phyloP scores from a whole-genome alignment of 1,140 invertebrate genomes.

The Aethina tumida region DNA sequence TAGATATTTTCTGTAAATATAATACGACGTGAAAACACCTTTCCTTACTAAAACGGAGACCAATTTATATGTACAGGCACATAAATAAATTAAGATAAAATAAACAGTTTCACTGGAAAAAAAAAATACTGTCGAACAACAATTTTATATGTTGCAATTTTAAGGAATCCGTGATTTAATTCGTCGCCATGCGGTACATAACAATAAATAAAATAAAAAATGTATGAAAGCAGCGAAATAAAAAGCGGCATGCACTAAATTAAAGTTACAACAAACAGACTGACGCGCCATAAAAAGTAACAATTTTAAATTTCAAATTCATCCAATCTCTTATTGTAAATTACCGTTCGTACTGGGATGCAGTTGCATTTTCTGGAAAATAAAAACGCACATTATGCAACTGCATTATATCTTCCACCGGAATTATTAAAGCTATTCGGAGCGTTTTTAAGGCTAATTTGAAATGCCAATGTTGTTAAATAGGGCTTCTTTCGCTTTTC shows the following conservation, averaged over 20 bases:
- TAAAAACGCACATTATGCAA: constrained; percentile 17
- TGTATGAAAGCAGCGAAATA: too few relatives aligned
- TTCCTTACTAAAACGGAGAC: too few relatives aligned
- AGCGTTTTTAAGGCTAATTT: constrained; percentile 20
- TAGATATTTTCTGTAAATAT: too few relatives aligned
- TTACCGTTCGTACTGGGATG: constrained; percentile 18
- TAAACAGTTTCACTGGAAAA: too few relatives aligned
- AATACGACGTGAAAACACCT: too few relatives aligned
- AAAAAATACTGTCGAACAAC: too few relatives aligned
- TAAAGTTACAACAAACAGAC: constrained; percentile 10
- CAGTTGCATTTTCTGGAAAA: constrained; percentile 9
- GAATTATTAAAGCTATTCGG: constrained; percentile 18
- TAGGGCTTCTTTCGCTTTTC: constrained; percentile 4
- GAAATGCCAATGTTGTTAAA: constrained; percentile 19
- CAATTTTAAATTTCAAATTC: constrained; percentile 19
- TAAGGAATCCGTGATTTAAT: too few relatives aligned
- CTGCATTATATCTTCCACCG: constrained; percentile 17
- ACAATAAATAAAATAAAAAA: too few relatives aligned
- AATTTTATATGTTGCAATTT: too few relatives aligned
- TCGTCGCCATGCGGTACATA: too few relatives aligned
- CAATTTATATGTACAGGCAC: too few relatives aligned
- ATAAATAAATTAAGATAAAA: too few relatives aligned
- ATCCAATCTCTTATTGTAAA: constrained; percentile 13
- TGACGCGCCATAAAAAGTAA: constrained; percentile 15
- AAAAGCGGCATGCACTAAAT: constrained; percentile 10